Base-by-base conservation (phyloP, 1,140 invertebrate genomes). In the Hestina assimilis region DNA sequence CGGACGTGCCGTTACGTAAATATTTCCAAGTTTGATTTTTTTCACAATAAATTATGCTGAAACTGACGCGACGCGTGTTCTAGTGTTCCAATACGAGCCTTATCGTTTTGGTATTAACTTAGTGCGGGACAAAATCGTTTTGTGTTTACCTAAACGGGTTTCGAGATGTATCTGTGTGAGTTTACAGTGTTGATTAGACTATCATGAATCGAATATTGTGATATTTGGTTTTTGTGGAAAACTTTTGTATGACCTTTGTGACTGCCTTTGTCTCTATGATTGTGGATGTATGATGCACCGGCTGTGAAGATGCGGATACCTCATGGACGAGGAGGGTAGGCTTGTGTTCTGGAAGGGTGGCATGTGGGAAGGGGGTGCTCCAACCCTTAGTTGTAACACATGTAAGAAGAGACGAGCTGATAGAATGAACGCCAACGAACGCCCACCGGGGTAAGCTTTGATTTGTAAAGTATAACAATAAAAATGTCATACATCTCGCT, bases 321-420 rank as follows among this genome's bases (percentile, higher is more conserved):
- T 66, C 48, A 86, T 86, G 83, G 83, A 87, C 66, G 73, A 72
- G 70, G 83, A 87, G 55, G 81, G 83, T 47, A 67, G 75, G 17
- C 65, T 87, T 48, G 66, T 84, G 43, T 84, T 87, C 53, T 87
- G 83, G 83, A 83, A 84, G 66, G 72, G 76, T 19, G 81, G 81
- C 12, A 52, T 87, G 54, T 84, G 79, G 79, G 83, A 79, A 47
- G 77, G 77, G 3, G 79, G 72, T 12, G 76, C 79, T n/a, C 83
- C 83, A 21, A 82, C 81, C 23, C 58, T 84, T 17, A 75, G 54
- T 52, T 87, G 83, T 51, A 78, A 81, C 58, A 87, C 81, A 24
- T 84, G 83, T 60, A 83, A 82, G 68, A 83, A 80, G 59, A 71
- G 81, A 20, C 66, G 81, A 15, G 69, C 75, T 9, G 81, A 84